Evolutionary conservation across 2,113 vertebrate species (phyloP).

Genomic region (Pithys albifrons): DNA sequence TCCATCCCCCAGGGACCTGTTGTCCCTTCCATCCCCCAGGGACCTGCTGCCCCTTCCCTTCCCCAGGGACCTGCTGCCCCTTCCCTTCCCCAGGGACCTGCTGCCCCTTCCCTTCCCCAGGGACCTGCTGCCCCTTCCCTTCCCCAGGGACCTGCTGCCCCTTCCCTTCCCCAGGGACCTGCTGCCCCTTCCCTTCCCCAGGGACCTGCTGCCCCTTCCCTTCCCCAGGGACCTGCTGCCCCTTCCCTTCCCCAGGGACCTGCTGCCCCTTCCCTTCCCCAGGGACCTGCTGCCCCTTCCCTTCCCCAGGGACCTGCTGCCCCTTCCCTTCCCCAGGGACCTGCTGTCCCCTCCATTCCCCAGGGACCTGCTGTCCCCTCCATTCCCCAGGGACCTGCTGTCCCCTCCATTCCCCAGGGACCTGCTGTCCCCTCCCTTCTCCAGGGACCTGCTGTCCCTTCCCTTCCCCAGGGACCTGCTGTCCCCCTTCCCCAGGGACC

Average conservation of each 20-base stretch:
- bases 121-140: not conserved
- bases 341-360: not conserved
- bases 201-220: not conserved
- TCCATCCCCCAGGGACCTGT: too few species aligned
- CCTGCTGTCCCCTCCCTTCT: not conserved
- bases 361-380: too few species aligned
- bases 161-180: rapidly evolving
- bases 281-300: not conserved
- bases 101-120: rapidly evolving
- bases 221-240: not conserved
- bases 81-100: too few species aligned
- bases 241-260: rapidly evolving
- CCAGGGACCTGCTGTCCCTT: too few species aligned
- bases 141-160: not conserved
- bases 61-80: rapidly evolving
- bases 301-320: rapidly evolving
- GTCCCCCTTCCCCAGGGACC: too few species aligned
- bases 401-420: not conserved
- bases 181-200: too few species aligned
- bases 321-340: not conserved
- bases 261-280: too few species aligned
- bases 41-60: not conserved
- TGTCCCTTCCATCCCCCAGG: not conserved
- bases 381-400: too few species aligned
- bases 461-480: rapidly evolving